Evolutionary conservation across 2,113 vertebrate genomes (phyloP), one percentile per base, ranked within the genome.

Genomic region (Dipodomys spectabilis): DNA sequence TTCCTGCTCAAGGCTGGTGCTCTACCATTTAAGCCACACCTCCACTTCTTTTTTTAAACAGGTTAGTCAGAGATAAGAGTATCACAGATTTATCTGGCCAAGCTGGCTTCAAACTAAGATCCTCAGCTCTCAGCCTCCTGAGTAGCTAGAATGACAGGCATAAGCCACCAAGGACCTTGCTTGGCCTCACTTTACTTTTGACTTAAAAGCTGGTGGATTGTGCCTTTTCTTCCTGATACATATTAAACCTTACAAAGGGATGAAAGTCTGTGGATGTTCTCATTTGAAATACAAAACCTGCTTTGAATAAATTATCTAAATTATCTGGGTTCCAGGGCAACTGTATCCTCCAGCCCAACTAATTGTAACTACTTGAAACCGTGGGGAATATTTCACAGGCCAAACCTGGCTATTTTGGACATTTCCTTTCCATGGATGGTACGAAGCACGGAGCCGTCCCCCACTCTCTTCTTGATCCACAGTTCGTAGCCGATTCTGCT

Each of bases 401-500:
- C 97, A 85, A 35, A 98, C 98, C 98, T 98, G 91, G 97, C 89
- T 95, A 98, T 98, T 95, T 98, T 98, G 74, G 98, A 98, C 97
- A 98, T 98, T 96, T 98, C 97, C 0, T 93, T 98, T 30, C 98
- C 97, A 4, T 98, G 98, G 86, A 98, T 97, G 32, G 97, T 97
- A 82, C 90, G 97, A 84, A 98, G 98, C 95, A 97, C 97, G 0
- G 98, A 98, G 86, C 97, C 91, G 3, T 98, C 98, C 44, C 98
- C 98, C 10, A 98, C 98, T 95, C 97, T 95, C 94, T 98, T 98
- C 96, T 98, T 98, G 90, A 98, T 96, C 98, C 98, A 98, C n/a
- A 98, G 97, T 45, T 98, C 98, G 49, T 98, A 98, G 57, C 96
- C 96, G 20, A 98, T 98, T 90, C 97, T 98, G 74, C 97, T 96